Evolutionary conservation across 2,888 invertebrate species (phyloP).

Genomic region (Augiades crinisus): DNA sequence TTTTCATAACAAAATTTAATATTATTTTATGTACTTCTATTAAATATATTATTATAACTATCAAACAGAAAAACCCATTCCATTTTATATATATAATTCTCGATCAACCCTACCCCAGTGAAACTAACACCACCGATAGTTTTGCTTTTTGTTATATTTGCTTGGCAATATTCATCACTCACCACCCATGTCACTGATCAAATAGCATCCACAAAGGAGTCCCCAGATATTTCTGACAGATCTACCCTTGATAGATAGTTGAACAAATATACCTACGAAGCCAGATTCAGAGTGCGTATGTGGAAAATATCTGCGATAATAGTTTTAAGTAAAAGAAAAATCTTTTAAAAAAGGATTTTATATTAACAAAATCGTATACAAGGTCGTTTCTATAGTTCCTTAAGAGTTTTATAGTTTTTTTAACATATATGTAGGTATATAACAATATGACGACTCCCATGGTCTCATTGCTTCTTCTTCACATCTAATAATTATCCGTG

Average conservation of each 20-base stretch:
- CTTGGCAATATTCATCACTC: constrained; percentile 81
- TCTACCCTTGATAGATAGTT: constrained; percentile 73
- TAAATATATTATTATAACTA: neutral
- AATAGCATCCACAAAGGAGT: constrained; percentile 76
- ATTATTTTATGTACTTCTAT: too few relatives aligned
- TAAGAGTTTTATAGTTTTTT: too few relatives aligned
- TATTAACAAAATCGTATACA: too few relatives aligned
- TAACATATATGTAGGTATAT: too few relatives aligned
- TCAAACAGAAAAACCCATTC: constrained; percentile 25
- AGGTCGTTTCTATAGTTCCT: too few relatives aligned
- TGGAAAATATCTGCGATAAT: neutral
- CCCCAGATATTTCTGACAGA: constrained; percentile 75
- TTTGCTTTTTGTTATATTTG: constrained; percentile 80
- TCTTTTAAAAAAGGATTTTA: too few relatives aligned
- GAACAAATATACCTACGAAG: constrained; percentile 47
- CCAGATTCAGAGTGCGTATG: neutral
- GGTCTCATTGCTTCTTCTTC: too few relatives aligned
- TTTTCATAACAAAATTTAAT: too few relatives aligned
- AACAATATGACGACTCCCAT: too few relatives aligned
- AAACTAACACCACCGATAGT: constrained; percentile 76
- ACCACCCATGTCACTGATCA: constrained; percentile 76
- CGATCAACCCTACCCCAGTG: constrained; percentile 59
- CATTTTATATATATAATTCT: constrained; percentile 31
- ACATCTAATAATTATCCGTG: too few relatives aligned
- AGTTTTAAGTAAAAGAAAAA: too few relatives aligned